Base-by-base conservation (phyloP, 2,113 vertebrate genomes). In the Natator depressus region DNA sequence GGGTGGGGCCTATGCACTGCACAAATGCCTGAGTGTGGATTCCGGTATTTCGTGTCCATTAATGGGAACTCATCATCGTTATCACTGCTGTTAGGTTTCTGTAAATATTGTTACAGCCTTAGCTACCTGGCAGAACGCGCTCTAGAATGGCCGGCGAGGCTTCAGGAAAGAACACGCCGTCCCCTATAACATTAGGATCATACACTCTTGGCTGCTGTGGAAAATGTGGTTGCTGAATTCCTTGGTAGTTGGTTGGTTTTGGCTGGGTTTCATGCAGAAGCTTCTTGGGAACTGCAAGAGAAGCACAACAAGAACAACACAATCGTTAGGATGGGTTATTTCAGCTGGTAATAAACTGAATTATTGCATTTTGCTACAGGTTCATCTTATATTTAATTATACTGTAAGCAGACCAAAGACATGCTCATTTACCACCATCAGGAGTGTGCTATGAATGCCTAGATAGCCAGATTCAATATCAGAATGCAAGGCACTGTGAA, bases 101-200 rank as follows among this genome's bases (percentile, higher is more conserved):
- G 35, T 27, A 65, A 89, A 24, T 6, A 35, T 22, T 5, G 1
- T 80, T 42, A 78, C 2, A 57, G 72, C 42, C 51, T 81, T 53
- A 93, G 62, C 2, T 98, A 99, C 99, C 99, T 99, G 98, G 96
- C 69, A 98, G 97, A 85, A 95, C 49, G 95, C 96, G 96, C 3
- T 98, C 98, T 93, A 98, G 97, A 95, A 96, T 97, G 85, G 98
- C 97, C 35, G 98, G 96, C 95, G 97, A 98, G 95, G 98, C 98
- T 96, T 99, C 98, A 8, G 98, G 98, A 93, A 98, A 94, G 90
- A 98, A 98, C 47, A 97, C 98, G 7, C 98, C 96, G 97, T 99
- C 99, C 97, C 98, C 98, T 97, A 99, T 98, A 96, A 99, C 97
- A 97, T 99, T 98, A 87, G 98, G 99, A 97, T 99, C 99, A 98